phyloP scores from a whole-genome alignment of 2,797 vertebrate genomes.

The Tiaroga cobitis region DNA sequence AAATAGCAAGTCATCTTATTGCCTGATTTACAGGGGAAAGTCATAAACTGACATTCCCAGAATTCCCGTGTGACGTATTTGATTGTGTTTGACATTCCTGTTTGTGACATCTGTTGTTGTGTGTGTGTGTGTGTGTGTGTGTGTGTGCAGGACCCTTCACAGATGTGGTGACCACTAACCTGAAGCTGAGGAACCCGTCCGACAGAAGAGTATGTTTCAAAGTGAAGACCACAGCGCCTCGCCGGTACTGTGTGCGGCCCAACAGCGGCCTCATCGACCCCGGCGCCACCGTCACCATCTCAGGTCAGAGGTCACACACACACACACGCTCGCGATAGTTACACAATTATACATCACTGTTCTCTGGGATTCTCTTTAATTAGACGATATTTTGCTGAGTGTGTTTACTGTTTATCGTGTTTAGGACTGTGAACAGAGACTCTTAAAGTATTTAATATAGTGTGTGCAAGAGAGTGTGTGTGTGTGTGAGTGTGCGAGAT shows the following conservation, averaged over 20 bases:
- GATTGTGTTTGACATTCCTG: not conserved
- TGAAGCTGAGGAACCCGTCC: conserved; percentile 87
- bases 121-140: not conserved
- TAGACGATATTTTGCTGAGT: no score
- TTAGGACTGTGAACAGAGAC: no score
- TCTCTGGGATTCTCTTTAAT: no score
- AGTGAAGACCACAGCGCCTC: conserved; percentile 90
- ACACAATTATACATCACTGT: no score
- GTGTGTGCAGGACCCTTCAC: conserved; percentile 84
- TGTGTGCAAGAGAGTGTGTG: no score
- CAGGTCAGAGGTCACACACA: conserved; percentile 71
- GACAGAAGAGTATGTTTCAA: conserved; percentile 90
- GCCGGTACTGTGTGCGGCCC: conserved; percentile 88
- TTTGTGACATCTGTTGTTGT: no score
- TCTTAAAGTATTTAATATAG: no score
- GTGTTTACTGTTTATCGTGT: no score
- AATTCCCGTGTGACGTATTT: not conserved
- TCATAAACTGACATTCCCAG: not conserved
- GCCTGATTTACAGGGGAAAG: no score
- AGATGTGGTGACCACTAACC: conserved; percentile 91
- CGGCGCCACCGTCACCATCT: conserved; percentile 82
- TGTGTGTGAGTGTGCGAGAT: no score
- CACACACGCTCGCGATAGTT: no score
- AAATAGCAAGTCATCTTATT: no score
- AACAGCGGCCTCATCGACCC: conserved; percentile 89